A percentile compares a stretch with the other conserved stretches of the same genome.
Evolutionary conservation across 2,888 invertebrate genomes (phyloP).

Genomic region (Pollenia amentaria): DNA sequence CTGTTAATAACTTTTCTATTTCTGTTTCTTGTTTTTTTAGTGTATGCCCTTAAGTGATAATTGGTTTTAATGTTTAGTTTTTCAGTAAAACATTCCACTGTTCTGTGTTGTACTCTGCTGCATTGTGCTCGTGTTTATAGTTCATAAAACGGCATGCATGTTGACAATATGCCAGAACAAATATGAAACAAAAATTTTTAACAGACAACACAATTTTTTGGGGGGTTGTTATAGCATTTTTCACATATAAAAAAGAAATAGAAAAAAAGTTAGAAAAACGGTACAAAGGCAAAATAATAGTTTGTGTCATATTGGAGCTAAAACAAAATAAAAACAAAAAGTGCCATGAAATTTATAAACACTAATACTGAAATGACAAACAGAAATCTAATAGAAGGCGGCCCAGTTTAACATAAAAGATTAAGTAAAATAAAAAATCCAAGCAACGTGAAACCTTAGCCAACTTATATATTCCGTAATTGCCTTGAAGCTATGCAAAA

Average conservation of each 20-base stretch:
- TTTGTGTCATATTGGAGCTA: neutral
- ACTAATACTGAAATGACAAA: too few relatives aligned
- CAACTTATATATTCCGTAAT: slow-evolving; percentile 1
- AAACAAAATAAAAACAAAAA: neutral
- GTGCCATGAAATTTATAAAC: neutral
- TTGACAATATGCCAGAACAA: slow-evolving; percentile 63
- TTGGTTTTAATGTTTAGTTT: slow-evolving; percentile 56
- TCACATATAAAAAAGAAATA: too few relatives aligned
- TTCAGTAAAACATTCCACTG: neutral
- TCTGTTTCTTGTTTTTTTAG: slow-evolving; percentile 17
- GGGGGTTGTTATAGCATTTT: neutral
- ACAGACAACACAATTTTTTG: neutral
- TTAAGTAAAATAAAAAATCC: neutral
- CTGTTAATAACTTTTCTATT: neutral
- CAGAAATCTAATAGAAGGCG: too few relatives aligned
- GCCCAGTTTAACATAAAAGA: slow-evolving; percentile 37
- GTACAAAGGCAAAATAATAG: neutral
- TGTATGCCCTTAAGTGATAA: slow-evolving; percentile 62
- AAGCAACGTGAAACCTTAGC: neutral
- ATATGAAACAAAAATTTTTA: slow-evolving; percentile 5
- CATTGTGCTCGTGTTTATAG: slow-evolving; percentile 7
- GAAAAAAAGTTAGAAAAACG: neutral
- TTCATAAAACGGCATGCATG: slow-evolving; percentile 32
- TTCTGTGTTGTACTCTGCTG: neutral
- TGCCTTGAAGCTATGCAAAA: neutral